phyloP scores from a whole-genome alignment of 2,113 vertebrate genomes.

The Sceloporus undulatus region DNA sequence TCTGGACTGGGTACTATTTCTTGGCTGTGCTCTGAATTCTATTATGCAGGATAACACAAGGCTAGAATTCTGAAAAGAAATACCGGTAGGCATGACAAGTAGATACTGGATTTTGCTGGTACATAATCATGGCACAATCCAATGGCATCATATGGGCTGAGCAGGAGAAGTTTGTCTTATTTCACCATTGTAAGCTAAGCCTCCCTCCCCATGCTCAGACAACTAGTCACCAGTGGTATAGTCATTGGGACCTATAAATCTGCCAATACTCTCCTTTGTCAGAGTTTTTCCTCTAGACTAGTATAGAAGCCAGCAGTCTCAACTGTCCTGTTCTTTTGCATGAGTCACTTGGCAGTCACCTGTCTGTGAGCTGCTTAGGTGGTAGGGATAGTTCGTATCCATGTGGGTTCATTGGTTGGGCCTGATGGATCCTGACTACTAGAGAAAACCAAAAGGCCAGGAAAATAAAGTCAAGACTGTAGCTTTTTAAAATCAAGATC shows the following conservation, averaged over 20 bases:
- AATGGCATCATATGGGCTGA: no score
- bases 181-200: no score
- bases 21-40: not conserved
- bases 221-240: not conserved
- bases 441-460: not conserved
- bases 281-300: not conserved
- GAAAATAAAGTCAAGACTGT: not conserved
- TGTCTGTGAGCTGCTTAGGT: not conserved
- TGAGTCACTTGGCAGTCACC: not conserved
- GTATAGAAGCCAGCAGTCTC: not conserved
- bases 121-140: no score
- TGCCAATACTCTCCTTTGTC: not conserved
- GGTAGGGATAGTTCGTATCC: not conserved
- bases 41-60: no score
- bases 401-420: not conserved
- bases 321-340: not conserved
- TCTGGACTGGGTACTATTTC: not conserved
- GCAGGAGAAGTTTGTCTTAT: no score
- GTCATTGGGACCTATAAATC: not conserved
- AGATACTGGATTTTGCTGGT: not conserved
- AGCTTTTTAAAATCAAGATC: not conserved
- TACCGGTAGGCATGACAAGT: not conserved
- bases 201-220: no score
- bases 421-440: not conserved
- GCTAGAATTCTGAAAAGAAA: not conserved